Percentiles rank a stretch among this genome's conserved stretches.
Evolutionary conservation across 2,797 vertebrate genomes (phyloP).

Genomic region (Crenichthys baileyi): DNA sequence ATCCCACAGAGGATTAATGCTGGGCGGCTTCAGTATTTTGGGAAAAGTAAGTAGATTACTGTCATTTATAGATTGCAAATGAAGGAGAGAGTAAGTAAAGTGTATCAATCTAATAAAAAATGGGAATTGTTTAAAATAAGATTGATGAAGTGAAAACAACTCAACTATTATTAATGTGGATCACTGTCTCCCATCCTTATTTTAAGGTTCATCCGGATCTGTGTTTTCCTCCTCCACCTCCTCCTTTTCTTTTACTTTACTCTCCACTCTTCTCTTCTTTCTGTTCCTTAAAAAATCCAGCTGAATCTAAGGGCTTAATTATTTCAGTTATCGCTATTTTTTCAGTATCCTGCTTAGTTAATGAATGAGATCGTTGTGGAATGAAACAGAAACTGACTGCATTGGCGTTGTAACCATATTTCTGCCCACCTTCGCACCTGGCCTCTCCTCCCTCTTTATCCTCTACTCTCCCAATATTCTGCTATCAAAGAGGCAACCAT

Average conservation of each 20-base stretch:
- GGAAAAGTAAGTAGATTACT: conserved; percentile 59
- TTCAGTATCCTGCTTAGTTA: background rate
- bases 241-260: background rate
- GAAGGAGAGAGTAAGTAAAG: conserved; percentile 22
- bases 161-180: background rate
- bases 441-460: background rate
- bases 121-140: background rate
- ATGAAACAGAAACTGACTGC: background rate
- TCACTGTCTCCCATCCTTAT: too few relatives aligned
- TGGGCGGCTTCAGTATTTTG: conserved; percentile 35
- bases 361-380: background rate
- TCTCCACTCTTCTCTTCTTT: background rate
- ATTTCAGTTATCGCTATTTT: background rate
- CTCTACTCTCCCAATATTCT: background rate
- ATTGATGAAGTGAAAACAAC: conserved; percentile 14
- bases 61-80: conserved; percentile 59
- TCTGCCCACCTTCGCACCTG: background rate
- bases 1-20: conserved; percentile 49
- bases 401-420: background rate
- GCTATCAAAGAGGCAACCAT: background rate
- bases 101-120: conserved; percentile 35
- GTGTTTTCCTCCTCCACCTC: background rate
- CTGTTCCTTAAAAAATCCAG: background rate
- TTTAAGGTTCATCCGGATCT: too few relatives aligned
- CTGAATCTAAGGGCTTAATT: background rate